Evolutionary conservation across 30 jellyfish, hydroid and myxozoan species (phyloP).

Genomic region (Euphysa ruthae): DNA sequence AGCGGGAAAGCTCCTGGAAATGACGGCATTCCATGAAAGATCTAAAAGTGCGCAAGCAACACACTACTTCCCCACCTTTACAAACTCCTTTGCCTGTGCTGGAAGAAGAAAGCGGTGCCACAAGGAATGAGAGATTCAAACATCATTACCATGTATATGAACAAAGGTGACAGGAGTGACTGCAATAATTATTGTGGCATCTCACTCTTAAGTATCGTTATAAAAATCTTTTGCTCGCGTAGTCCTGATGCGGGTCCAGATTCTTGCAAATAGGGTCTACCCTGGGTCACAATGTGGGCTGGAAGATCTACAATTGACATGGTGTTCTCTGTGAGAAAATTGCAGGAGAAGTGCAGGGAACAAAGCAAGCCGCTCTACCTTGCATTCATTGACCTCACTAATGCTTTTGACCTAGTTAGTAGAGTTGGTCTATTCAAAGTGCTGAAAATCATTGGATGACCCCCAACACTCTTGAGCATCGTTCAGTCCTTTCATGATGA

Average conservation of each 20-base stretch:
- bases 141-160: constrained; percentile 14
- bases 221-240: no score
- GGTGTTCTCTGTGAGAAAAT: constrained; percentile 19
- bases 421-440: constrained; percentile 26
- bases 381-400: no score
- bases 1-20: constrained; percentile 33
- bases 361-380: constrained; percentile 8
- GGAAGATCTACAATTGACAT: constrained; percentile 23
- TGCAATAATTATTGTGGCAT: constrained; percentile 43
- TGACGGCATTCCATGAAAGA: constrained; percentile 22
- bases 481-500: no score
- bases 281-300: constrained; percentile 51
- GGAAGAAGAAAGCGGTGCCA: constrained; percentile 24
- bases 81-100: constrained; percentile 10
- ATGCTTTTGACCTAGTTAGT: no score
- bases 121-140: constrained; percentile 31
- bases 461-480: no score
- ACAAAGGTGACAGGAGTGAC: constrained; percentile 26
- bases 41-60: background rate
- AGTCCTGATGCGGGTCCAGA: no score
- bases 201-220: constrained; percentile 24
- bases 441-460: constrained; percentile 11
- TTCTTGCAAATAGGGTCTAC: background rate
- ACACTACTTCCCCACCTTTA: background rate
- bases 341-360: constrained; percentile 38